Evolutionary conservation across 2,888 invertebrate species (phyloP), one percentile per base, ranked within the genome.

Genomic region (Orthonevra nobilis): DNA sequence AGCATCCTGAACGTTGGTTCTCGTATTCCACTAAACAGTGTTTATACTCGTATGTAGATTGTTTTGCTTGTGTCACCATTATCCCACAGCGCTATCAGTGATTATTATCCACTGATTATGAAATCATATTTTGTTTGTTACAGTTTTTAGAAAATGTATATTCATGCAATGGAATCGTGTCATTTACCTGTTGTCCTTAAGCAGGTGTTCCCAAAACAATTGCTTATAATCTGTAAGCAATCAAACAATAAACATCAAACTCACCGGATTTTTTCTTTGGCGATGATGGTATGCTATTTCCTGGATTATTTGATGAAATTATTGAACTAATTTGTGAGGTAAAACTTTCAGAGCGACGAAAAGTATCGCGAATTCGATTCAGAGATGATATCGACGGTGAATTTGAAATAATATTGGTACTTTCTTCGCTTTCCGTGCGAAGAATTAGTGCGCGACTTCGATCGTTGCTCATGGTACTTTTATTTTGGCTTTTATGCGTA

Each of bases 311-410:
- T 23, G 66, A 48, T 3, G 86, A 84, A 34, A 86, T 85, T 46
- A 86, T 85, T 44, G 84, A 84, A 73, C 87, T 85, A 44, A 87
- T 84, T 34, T 87, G 86, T 1, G 88, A 87, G 0, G 88, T 84
- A 9, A 86, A 82, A 75, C 85, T 87, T 63, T 88, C 89, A 1
- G 88, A 86, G 10, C 88, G 86, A 3, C 87, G 85, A 34, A 89
- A 87, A 14, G 88, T 87, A 74, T 88, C 86, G 14, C 88, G 87
- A 40, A 89, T 82, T 56, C 86, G 86, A 82, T 86, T 86, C 15
- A 88, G 72, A 4, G 88, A 88, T n/a, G 92, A 92, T 68, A 90
- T 86, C 32, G 92, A 91, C 6, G 91, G 90, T 19, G 92, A 92
- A 84, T 90, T 89, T 1, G 85, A 83, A 34, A 83, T 26, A 36